A percentile compares a stretch with the other conserved stretches of the same genome.
These are phyloP conservation scores for Rhadinocentrus ornatus DNA, from an alignment of 2,797 vertebrate genomes.

Conservation along the genomic window DNA sequence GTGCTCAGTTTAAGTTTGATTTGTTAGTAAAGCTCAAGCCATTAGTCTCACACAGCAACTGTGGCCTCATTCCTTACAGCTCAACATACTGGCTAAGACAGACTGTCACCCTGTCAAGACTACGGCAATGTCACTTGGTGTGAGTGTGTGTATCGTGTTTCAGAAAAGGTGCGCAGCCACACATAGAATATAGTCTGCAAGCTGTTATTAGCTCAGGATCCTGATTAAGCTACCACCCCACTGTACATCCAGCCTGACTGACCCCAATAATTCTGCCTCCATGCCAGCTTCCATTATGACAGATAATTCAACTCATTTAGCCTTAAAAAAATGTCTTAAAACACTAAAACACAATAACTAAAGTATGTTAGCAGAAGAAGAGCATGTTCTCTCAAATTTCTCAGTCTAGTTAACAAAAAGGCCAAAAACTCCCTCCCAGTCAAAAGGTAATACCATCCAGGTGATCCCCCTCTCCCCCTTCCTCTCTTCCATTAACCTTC, in stretches of 20 bases:
- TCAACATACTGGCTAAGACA: slow-evolving; percentile 55
- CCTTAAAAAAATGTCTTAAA: slow-evolving; percentile 36
- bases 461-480: slow-evolving; percentile 55
- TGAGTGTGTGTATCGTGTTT: slow-evolving; percentile 56
- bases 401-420: slow-evolving; percentile 41
- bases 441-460: slow-evolving; percentile 67
- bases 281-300: slow-evolving; percentile 27
- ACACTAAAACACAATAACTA: slow-evolving; percentile 37
- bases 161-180: slow-evolving; percentile 68
- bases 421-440: slow-evolving; percentile 26
- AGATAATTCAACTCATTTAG: slow-evolving; percentile 47
- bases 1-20: slow-evolving; percentile 17
- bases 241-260: slow-evolving; percentile 46
- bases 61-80: slow-evolving; percentile 75
- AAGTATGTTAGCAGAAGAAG: slow-evolving; percentile 26
- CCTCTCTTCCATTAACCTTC: slow-evolving; percentile 67
- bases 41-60: slow-evolving; percentile 63
- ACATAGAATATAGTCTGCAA: slow-evolving; percentile 48
- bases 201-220: slow-evolving; percentile 61
- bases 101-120: slow-evolving; percentile 72
- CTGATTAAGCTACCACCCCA: slow-evolving; percentile 47
- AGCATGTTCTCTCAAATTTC: slow-evolving; percentile 47
- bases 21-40: slow-evolving; percentile 42
- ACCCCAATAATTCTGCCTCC: slow-evolving; percentile 55
- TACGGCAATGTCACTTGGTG: slow-evolving; percentile 28